Conservation (phyloP, 2,797 vertebrate genomes). For the Microctenopoma steveboyesi region DNA sequence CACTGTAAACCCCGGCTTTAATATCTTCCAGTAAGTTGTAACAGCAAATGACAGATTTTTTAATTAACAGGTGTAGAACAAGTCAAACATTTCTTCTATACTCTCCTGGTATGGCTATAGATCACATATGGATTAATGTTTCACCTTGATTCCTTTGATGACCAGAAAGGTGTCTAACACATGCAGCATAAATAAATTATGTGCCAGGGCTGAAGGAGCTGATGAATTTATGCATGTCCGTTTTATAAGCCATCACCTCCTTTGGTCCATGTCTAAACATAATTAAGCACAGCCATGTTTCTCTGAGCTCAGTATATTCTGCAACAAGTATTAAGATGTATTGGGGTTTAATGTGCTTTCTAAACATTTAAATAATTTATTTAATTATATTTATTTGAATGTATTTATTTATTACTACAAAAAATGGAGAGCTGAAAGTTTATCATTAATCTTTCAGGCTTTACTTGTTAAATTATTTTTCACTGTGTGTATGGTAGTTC, state of each 20-base stretch:
- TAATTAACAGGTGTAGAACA: too few species aligned
- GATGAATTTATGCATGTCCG: conserved; percentile 41
- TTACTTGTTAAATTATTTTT: conserved; percentile 3
- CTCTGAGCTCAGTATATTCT: not conserved
- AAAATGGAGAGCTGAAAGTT: too few species aligned
- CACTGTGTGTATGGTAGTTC: not conserved
- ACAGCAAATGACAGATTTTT: too few species aligned
- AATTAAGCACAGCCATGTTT: conserved; percentile 3
- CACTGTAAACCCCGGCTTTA: too few species aligned
- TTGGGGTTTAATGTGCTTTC: not conserved
- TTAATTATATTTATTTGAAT: too few species aligned
- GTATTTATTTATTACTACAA: too few species aligned
- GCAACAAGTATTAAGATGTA: not conserved
- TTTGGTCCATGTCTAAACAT: conserved; percentile 17
- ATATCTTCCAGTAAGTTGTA: too few species aligned
- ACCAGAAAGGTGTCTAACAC: conserved; percentile 39
- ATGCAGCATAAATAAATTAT: conserved; percentile 59
- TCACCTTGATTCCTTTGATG: conserved; percentile 46
- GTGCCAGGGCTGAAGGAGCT: conserved; percentile 15
- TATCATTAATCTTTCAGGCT: too few species aligned
- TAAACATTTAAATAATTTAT: not conserved
- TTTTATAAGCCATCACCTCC: conserved; percentile 24
- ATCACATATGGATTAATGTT: conserved; percentile 3
- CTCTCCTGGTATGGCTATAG: not conserved
- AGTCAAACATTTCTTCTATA: not conserved